These are phyloP conservation scores for Xiphorhynchus erythropygius DNA, from an alignment of 2,797 vertebrate species.

Conservation along the genomic window DNA sequence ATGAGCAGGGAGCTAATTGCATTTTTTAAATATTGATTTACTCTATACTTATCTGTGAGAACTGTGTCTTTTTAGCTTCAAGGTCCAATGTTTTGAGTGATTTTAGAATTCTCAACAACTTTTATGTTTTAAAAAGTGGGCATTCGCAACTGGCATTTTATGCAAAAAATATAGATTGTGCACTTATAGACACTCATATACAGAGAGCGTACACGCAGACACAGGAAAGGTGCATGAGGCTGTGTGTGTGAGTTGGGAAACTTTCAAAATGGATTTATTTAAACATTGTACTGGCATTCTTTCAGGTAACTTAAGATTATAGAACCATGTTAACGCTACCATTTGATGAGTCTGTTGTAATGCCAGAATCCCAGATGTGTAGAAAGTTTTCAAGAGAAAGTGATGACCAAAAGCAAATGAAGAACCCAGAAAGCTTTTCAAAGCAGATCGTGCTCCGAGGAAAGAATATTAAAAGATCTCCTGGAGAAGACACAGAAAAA, in stretches of 20 bases:
- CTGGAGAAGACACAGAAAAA: constrained; percentile 85
- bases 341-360: constrained; percentile 92
- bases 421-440: constrained; percentile 81
- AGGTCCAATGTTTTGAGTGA: neutral
- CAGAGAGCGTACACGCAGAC: neutral
- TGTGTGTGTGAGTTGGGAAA: constrained; percentile 57
- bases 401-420: constrained; percentile 84
- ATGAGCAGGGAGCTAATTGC: neutral
- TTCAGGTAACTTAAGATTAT: constrained; percentile 80
- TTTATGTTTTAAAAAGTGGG: neutral
- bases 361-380: constrained; percentile 92
- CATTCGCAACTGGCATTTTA: neutral
- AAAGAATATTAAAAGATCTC: constrained; percentile 81
- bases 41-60: constrained; percentile 28
- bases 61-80: constrained; percentile 14
- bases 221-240: constrained; percentile 23
- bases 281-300: constrained; percentile 78
- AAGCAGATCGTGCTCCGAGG: constrained; percentile 80
- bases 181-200: neutral
- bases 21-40: constrained; percentile 7
- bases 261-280: constrained; percentile 72
- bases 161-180: neutral
- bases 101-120: constrained; percentile 29
- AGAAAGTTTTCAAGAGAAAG: constrained; percentile 90
- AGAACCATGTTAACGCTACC: constrained; percentile 94